A percentile compares a stretch with the other conserved stretches of the same genome.
Evolutionary conservation across 2,888 invertebrate species (phyloP).

Genomic region (Agrotis clavis): DNA sequence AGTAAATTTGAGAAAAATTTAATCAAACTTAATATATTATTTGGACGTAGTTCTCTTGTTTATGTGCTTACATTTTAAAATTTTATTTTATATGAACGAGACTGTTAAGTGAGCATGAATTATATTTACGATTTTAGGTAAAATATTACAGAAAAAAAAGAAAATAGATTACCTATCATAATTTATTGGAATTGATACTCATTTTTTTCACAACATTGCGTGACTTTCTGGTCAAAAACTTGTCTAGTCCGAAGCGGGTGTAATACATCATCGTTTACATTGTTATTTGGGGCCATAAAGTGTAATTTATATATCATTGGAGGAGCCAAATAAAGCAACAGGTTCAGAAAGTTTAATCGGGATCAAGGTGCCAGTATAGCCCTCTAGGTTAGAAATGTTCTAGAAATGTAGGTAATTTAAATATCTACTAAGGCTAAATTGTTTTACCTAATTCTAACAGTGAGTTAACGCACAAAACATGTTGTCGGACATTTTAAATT

Average conservation of each 20-base stretch:
- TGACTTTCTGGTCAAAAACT: slow-evolving; percentile 12
- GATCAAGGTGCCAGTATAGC: slow-evolving; percentile 4
- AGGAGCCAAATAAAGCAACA: slow-evolving; percentile 41
- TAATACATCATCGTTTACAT: slow-evolving; percentile 44
- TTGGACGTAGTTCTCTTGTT: background rate
- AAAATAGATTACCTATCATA: background rate
- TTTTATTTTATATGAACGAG: background rate
- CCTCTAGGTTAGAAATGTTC: slow-evolving; percentile 12
- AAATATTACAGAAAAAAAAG: background rate
- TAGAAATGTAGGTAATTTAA: background rate
- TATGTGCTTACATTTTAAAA: slow-evolving; percentile 6
- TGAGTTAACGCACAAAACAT: too few species aligned
- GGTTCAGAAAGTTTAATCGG: slow-evolving; percentile 26
- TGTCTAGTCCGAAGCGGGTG: slow-evolving; percentile 2
- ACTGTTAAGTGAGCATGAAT: background rate
- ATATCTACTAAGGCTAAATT: too few species aligned
- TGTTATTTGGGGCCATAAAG: slow-evolving; percentile 40
- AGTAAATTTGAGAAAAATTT: background rate
- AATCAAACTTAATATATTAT: slow-evolving; percentile 1
- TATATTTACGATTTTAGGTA: background rate
- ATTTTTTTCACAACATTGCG: slow-evolving; percentile 2
- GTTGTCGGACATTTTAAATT: too few species aligned
- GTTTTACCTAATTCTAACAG: background rate
- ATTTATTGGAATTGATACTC: slow-evolving; percentile 6
- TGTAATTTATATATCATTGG: slow-evolving; percentile 36